Percentiles rank a stretch among this genome's conserved stretches.
Conservation (phyloP, 2,888 invertebrate species). For the Brenthis hecate region DNA sequence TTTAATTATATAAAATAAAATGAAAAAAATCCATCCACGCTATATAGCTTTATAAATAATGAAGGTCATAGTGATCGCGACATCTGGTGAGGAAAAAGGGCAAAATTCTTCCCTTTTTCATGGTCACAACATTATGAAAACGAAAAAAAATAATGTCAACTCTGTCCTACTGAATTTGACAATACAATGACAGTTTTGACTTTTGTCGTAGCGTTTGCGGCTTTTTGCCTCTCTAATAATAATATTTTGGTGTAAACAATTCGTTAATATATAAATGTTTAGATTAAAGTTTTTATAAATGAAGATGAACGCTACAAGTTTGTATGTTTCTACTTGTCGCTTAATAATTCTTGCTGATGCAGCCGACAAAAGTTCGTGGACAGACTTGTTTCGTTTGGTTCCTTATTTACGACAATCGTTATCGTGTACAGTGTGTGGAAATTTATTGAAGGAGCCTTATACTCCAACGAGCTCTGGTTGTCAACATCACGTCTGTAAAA, state of each 20-base stretch:
- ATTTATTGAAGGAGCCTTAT: conserved; percentile 90
- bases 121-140: too few species aligned
- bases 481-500: conserved; percentile 94
- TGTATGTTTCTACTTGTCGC: conserved; percentile 91
- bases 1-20: too few species aligned
- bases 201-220: conserved; percentile 64
- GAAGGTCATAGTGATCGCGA: too few species aligned
- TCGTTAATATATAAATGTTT: conserved; percentile 59
- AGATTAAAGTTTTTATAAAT: conserved; percentile 52
- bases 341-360: conserved; percentile 89
- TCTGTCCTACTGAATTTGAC: conserved; percentile 38
- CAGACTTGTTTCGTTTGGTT: conserved; percentile 91
- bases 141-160: conserved; percentile 20
- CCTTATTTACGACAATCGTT: conserved; percentile 93
- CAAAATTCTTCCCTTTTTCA: too few species aligned
- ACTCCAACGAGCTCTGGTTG: conserved; percentile 90
- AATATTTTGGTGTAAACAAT: conserved; percentile 70
- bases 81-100: too few species aligned
- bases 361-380: conserved; percentile 88
- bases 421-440: conserved; percentile 94
- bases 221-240: conserved; percentile 65
- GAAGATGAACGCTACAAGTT: conserved; percentile 90
- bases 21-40: too few species aligned
- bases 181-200: conserved; percentile 40
- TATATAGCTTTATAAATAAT: too few species aligned